Evolutionary conservation across 2,113 vertebrate species (phyloP).

Genomic region (Oryzias curvinotus): DNA sequence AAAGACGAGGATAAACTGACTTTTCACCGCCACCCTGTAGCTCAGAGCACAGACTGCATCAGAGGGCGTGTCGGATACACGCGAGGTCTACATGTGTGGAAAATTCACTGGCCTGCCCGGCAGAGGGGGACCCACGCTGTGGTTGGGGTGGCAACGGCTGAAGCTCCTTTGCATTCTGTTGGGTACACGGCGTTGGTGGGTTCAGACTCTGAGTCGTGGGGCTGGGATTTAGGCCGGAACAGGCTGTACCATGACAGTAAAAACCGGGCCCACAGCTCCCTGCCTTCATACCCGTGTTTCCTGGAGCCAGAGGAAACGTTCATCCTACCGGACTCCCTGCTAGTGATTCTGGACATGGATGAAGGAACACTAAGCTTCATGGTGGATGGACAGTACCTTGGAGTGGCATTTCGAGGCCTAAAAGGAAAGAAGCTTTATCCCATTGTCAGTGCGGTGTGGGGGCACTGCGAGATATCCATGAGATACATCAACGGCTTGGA

Average conservation of each 20-base stretch:
- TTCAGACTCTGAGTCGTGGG: conserved; percentile 93
- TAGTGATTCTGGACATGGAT: conserved; percentile 98
- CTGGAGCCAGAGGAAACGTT: conserved; percentile 93
- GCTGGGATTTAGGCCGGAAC: conserved; percentile 97
- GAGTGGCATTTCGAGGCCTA: conserved; percentile 94
- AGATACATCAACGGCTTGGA: conserved; percentile 97
- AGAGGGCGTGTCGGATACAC: conserved; percentile 92
- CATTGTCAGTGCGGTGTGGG: conserved; percentile 96
- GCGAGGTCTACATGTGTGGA: conserved; percentile 92
- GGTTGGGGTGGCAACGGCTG: conserved; percentile 88
- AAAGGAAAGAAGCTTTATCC: conserved; percentile 97
- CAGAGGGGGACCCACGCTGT: conserved; percentile 94
- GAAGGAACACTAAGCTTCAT: conserved; percentile 97
- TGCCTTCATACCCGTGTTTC: conserved; percentile 89
- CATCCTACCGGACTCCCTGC: conserved; percentile 88
- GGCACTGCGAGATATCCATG: conserved; percentile 98
- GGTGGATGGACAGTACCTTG: conserved; percentile 95
- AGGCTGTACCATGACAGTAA: conserved; percentile 95
- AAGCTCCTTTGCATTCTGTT: conserved; percentile 90
- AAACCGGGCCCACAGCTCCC: conserved; percentile 85
- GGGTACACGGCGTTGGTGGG: conserved; percentile 94
- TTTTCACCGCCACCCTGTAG: conserved; percentile 94
- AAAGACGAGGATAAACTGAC: conserved; percentile 96
- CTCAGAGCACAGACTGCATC: conserved; percentile 96
- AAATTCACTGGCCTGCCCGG: conserved; percentile 88